Base-by-base conservation (phyloP, 2,113 vertebrate genomes). In the Ammodytes marinus region DNA sequence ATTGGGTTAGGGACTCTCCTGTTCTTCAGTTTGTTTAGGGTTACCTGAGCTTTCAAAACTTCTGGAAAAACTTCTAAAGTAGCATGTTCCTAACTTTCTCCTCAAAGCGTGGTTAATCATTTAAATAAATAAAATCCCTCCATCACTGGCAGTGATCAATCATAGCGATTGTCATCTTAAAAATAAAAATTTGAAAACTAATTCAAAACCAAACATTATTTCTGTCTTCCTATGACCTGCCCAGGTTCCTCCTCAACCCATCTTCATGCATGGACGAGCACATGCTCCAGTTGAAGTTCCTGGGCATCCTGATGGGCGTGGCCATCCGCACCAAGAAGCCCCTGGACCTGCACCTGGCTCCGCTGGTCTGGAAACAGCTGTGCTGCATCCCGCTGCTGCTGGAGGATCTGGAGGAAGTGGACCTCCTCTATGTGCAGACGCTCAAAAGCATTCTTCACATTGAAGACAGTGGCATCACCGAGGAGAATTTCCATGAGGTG, bases 261-360 rank as follows among this genome's bases (percentile, higher is more conserved):
- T 95, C 95, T 0, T 86, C 95, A 1, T 84, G 90, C 69, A 88
- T 94, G 35, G 93, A 96, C 1, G 95, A 96, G 9, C 95, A 96
- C 91, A 92, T 96, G 92, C 86, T 95, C 37, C 95, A 96, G 92
- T 96, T 95, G 15, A 93, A 90, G 63, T 96, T 96, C 73, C 84
- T 96, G 92, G 96, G 95, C 49, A 95, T 96, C 80, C 93, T 96
- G 88, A 96, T 96, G 96, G 96, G 94, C 0, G 96, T 96, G 80
- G 96, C 96, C 69, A 92, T 96, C 70, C 94, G 95, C 35, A 96
- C 96, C 82, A 96, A 96, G 90, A 96, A 96, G 86, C 96, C 96
- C 0, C 89, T 96, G 91, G 95, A 96, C 86, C 93, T 96, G 37
- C 95, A 96, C 90, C 89, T 96, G 84, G 96, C 96, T 0, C 95